A percentile compares a stretch with the other conserved stretches of the same genome.
Conservation (phyloP, 2,888 invertebrate genomes). For the Dilophus febrilis region DNA sequence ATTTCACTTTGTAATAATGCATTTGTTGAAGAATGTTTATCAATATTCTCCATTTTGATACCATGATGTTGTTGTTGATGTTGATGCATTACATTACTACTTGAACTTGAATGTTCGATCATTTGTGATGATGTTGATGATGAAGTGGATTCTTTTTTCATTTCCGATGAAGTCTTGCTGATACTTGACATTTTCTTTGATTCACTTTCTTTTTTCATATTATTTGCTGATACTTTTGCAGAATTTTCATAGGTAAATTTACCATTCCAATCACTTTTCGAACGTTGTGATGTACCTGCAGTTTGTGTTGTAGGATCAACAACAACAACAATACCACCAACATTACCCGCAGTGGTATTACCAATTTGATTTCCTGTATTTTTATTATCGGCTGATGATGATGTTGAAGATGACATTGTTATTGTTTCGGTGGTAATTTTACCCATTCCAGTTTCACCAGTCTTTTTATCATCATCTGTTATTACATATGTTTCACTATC, state of each 20-base stretch:
- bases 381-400: conserved; percentile 1
- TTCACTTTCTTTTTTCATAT: neutral
- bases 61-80: too few relatives aligned
- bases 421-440: too few relatives aligned
- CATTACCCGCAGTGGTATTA: conserved; percentile 8
- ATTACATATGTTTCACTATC: too few relatives aligned
- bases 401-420: conserved; percentile 1
- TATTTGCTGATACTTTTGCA: neutral
- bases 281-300: conserved; percentile 14
- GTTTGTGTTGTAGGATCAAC: conserved; percentile 1
- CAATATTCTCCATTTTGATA: neutral
- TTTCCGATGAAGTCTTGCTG: conserved; percentile 20
- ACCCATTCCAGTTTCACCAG: too few relatives aligned
- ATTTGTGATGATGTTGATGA: neutral
- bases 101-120: conserved; percentile 15
- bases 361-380: conserved; percentile 10
- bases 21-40: neutral
- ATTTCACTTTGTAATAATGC: neutral
- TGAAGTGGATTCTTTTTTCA: neutral
- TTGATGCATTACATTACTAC: too few relatives aligned
- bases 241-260: conserved; percentile 5
- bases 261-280: conserved; percentile 9
- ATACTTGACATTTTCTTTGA: conserved; percentile 21
- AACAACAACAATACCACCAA: conserved; percentile 1
- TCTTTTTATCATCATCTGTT: too few relatives aligned